Percentiles rank a stretch among this genome's conserved stretches.
Conservation (phyloP, 2,888 invertebrate species). For the Agonopterix arenella region DNA sequence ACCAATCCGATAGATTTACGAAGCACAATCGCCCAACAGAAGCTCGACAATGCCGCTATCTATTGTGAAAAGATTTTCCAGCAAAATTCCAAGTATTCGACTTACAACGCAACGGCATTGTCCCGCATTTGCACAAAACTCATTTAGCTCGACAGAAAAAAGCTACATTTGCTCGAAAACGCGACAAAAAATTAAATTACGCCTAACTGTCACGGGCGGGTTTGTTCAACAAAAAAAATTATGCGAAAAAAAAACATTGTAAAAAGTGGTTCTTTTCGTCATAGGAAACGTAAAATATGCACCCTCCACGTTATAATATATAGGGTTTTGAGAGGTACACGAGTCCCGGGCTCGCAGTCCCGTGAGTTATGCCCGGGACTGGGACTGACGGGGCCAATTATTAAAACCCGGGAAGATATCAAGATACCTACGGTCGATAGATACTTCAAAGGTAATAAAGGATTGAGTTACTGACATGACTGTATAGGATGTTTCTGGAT, state of each 20-base stretch:
- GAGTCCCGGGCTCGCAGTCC: conserved; percentile 2
- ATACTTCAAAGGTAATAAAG: no score
- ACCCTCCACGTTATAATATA: conserved; percentile 26
- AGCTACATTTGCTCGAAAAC: no score
- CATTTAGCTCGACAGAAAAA: no score
- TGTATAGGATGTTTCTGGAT: no score
- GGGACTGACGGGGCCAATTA: conserved; percentile 6
- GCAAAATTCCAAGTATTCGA: no score
- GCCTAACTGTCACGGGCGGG: conserved; percentile 17
- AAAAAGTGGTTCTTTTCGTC: conserved; percentile 19
- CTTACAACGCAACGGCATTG: no score
- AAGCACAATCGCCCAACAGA: no score
- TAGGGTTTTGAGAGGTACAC: conserved; percentile 15
- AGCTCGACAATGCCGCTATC: no score
- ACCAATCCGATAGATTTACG: background rate
- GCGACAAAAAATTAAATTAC: conserved; percentile 1
- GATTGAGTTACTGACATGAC: no score
- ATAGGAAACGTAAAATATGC: conserved; percentile 30
- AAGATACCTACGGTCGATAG: no score
- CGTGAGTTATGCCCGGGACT: conserved; percentile 6
- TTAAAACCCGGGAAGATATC: background rate
- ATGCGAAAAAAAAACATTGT: conserved; percentile 18
- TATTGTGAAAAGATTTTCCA: no score
- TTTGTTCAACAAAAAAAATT: conserved; percentile 20
- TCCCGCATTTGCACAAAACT: no score